Base-by-base conservation (phyloP, 2,797 vertebrate genomes). In the Octomys mimax region DNA sequence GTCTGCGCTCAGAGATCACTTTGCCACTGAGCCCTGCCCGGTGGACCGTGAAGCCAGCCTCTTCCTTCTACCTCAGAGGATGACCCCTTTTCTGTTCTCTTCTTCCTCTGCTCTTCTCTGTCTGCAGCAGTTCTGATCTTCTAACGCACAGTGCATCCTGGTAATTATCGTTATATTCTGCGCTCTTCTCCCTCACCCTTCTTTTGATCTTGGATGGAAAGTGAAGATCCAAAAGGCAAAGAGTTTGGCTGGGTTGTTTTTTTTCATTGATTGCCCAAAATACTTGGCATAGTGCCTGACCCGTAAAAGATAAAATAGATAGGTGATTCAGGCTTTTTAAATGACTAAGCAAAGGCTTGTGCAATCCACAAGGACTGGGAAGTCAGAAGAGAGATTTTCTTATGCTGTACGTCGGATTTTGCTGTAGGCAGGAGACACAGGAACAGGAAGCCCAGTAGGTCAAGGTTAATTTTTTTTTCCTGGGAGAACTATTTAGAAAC, bases 371-470 rank as follows among this genome's bases (percentile, higher is more conserved):
- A 31, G 16, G 46, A n/a, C 64, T 71, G n/a, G 33, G 39, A 82
- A 95, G 31, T 59, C n/a, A 71, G 12, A 22, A 81, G 26, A 46
- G 36, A 93, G 26, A 87, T 87, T 36, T 91, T 89, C 66, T 81
- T 11, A 68, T 24, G 64, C 6, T 11, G 66, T 33, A 61, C 4
- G 71, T 91, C 24, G 73, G 49, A 26, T 54, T 95, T 78, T 81
- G 39, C 70, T 62, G 16, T 57, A 52, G 7, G 31, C 85, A 36
- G 62, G 85, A 96, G 70, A 33, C 62, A 81, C 19, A 92, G 61
- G 96, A 94, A 84, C 82, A 92, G 91, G 94, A 96, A 97, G n/a
- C 28, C n/a, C 89, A 93, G 68, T 19, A 94, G 70, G 94, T 19
- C 70, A 52, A 61, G 59, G 59, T 68, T 92, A 95, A n/a, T 91